Evolutionary conservation across 2,797 vertebrate species (phyloP), one percentile per base, ranked within the genome.

Genomic region (Scomberomorus guttatus): DNA sequence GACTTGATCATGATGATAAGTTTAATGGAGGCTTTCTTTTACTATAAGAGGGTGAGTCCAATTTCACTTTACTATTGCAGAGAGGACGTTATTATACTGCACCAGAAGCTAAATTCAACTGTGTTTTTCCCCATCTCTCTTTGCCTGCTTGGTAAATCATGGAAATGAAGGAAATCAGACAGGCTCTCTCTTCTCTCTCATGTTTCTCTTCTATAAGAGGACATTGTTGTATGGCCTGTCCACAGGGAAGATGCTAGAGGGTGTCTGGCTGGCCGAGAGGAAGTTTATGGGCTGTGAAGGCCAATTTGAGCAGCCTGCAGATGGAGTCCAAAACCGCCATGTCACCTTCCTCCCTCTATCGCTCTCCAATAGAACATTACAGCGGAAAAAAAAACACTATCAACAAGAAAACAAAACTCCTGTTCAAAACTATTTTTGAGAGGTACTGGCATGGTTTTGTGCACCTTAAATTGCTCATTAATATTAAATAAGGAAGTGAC

Each of bases 281-380:
- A 81, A 79, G 80, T 94, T 94, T 92, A 94, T 92, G 88, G 90
- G 68, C 90, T 94, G 89, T 92, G 91, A 95, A 94, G 91, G 90
- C 90, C 90, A 90, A 91, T 94, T 89, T 93, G 50, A 90, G 75
- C 81, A 75, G 77, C 66, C 82, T 72, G 80, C 84, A 83, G 79
- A 89, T 75, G 55, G 73, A 89, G 74, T 82, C 80, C 82, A 81
- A 77, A 85, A 65, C 70, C 27, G 63, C 72, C 72, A 79, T 71
- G 59, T 76, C 75, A 84, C 79, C 77, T 81, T 83, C 69, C 75
- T 84, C 32, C 62, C 59, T 84, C 71, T 44, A 65, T 80, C 37
- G 20, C 75, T 80, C 57, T 85, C 63, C 62, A 69, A 59, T 39
- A 59, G 44, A 82, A 81, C 17, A 15, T 63, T 71, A 29, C 80